Base-by-base conservation (phyloP, 1,140 invertebrate genomes). In the Lepidurus packardi region DNA sequence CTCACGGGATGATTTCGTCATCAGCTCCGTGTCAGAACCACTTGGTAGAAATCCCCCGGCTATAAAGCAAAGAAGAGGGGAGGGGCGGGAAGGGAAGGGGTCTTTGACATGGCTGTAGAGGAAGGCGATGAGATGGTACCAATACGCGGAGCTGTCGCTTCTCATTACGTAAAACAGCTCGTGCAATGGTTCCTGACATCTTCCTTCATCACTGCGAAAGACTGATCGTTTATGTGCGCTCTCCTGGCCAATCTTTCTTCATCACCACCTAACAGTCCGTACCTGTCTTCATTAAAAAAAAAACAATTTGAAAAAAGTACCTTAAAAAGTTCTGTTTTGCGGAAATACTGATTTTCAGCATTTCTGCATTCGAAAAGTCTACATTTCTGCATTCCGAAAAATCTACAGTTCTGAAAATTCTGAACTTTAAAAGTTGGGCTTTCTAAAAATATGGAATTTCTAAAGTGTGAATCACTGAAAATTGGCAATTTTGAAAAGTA, bases 131-230 rank as follows among this genome's bases (percentile, higher is more conserved):
- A n/a, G 53, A 65, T 7, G 13, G 53, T 65, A 13, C 53, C 53
- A 65, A 65, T 65, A 65, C 53, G 53, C 53, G 53, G 13, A 65
- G 53, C 53, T 65, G 53, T 65, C 53, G 53, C 53, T 13, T 65
- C 53, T 65, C 53, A 65, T 65, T 65, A 65, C 53, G 9, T 65
- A 65, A 65, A 65, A 21, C 13, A 65, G 13, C 53, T 7, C 53
- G 53, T n/a, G 53, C 53, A 65, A 65, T 65, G 7, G 53, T 65
- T 21, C 21, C 21, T 65, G 53, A 65, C 53, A 65, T 65, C 16
- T 65, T 65, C 53, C 53, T 65, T 65, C 53, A 65, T 65, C 53
- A 21, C 53, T n/a, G 13, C 16, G 53, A 65, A 65, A 65, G 53
- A 65, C 53, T 13, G 53, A 65, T 65, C 21, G 53, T 21, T 65